Evolutionary conservation across 2,888 invertebrate genomes (phyloP), one percentile per base, ranked within the genome.

Genomic region (Polietes domitor): DNA sequence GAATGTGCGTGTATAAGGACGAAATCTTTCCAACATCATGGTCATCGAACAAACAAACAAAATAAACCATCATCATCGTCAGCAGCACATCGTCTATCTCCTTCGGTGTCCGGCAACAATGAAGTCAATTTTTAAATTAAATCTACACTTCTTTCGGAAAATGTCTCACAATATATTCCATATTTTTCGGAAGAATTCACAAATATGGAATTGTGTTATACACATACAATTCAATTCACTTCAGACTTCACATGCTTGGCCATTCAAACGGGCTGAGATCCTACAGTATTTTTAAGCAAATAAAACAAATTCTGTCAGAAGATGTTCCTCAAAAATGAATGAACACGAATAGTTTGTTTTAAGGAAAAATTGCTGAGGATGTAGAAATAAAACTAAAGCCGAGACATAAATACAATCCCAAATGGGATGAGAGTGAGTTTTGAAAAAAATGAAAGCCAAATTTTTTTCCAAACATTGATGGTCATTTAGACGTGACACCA

Each of bases 51-150:
- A 58, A 58, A 81, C 80, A 81, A 76, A 65, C 65, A 58, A 58
- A 58, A 58, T 15, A 37, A 37, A 41, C 81, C 80, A 84, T 84
- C 84, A 84, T 76, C 76, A 19, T 65, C 61, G n/a, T n/a, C 50
- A 3, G 17, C 26, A 58, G 15, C 26, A 9, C 26, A 2, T 41
- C 17, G 19, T 41, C 65, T 65, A 0, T 17, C 53, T 53, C 12
- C 21, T 10, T 15, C 24, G 9, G 10, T 26, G 26, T 58, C 19
- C 1, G 17, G 65, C 24, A 84, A 81, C 78, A 78, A 83, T 68
- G 75, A 84, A 84, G 80, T 78, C 72, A 78, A 78, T 84, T 84
- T 84, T 84, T 75, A 84, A 84, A 84, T 84, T 84, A 84, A 84
- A 84, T 84, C 84, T 84, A 76, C 81, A 84, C 81, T 78, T 83